Base-by-base conservation (phyloP, 2,888 invertebrate species). In the Hedychridium roseum region DNA sequence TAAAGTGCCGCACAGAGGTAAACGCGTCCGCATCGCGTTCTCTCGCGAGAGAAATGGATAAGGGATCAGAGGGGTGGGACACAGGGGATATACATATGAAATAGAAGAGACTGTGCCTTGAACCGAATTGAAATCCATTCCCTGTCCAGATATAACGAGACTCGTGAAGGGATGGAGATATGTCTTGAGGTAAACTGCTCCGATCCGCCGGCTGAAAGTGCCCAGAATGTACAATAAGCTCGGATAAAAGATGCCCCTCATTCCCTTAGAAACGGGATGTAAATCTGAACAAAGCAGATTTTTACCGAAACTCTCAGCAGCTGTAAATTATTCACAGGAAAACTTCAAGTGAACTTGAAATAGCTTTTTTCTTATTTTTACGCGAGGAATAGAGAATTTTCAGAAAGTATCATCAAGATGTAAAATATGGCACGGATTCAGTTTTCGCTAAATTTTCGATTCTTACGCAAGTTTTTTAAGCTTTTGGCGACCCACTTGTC, bases 111-210 rank as follows among this genome's bases (percentile, higher is more conserved):
- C 46, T 32, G 53, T 60, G 53, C 53, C 57, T 57, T 50, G 48
- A 27, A 49, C 56, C 17, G 51, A 61, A 63, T 68, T 63, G 63
- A 65, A 66, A 66, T 66, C 57, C 57, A 52, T 59, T 54, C 51
- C 46, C 34, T 18, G 36, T 41, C 7, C 32, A 47, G 43, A 58
- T 50, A 56, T 53, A 60, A 66, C 55, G 49, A 56, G 54, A 27
- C 46, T 44, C 34, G 26, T 21, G 36, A 38, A 30, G 34, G 47
- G 30, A 47, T 4, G 20, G 34, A 30, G 18, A 18, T n/a, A n/a
- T n/a, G n/a, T n/a, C n/a, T n/a, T n/a, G n/a, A n/a, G n/a, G n/a
- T n/a, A n/a, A n/a, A n/a, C n/a, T n/a, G n/a, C n/a, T n/a, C n/a
- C n/a, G n/a, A n/a, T n/a, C n/a, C n/a, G n/a, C n/a, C n/a, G n/a